Evolutionary conservation across 2,888 invertebrate species (phyloP), one percentile per base, ranked within the genome.

Genomic region (Folsomia manolachei): DNA sequence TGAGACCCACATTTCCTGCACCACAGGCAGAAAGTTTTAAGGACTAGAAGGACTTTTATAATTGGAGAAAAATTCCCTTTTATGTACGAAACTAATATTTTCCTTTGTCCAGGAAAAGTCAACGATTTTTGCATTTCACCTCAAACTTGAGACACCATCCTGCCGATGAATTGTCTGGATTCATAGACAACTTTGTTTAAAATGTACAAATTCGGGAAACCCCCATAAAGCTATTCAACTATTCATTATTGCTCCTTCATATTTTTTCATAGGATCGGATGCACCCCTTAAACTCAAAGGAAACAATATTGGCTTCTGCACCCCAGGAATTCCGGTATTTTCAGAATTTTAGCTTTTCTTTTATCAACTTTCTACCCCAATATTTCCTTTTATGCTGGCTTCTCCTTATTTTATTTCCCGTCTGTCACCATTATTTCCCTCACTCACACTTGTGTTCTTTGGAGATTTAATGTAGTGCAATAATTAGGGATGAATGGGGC

Each of bases 261-360:
- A 39, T 39, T 14, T 14, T 39, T 39, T 14, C 39, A 39, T 4
- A 9, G 39, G 39, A n/a, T n/a, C n/a, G n/a, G n/a, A n/a, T n/a
- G n/a, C n/a, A n/a, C n/a, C n/a, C n/a, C n/a, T n/a, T 39, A 9
- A 39, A 9, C 39, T 23, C 23, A 21, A 62, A 18, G 62, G 62
- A 24, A 62, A 62, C 62, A 62, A 62, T 62, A 62, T 62, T 23
- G 62, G 62, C 62, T 62, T 62, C 24, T 62, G 21, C 62, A 62
- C 62, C 25, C 62, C 62, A 62, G 62, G 62, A 62, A 62, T 62
- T 62, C 62, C 62, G 62, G 62, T 62, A 4, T 23, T 62, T 25
- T 62, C 39, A n/a, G n/a, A n/a, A n/a, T n/a, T n/a, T n/a, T n/a
- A n/a, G n/a, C n/a, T 39, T 14, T 39, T 14, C 39, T 39, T 14